Conservation (phyloP, 2,113 vertebrate genomes). For the Anoplopoma fimbria region DNA sequence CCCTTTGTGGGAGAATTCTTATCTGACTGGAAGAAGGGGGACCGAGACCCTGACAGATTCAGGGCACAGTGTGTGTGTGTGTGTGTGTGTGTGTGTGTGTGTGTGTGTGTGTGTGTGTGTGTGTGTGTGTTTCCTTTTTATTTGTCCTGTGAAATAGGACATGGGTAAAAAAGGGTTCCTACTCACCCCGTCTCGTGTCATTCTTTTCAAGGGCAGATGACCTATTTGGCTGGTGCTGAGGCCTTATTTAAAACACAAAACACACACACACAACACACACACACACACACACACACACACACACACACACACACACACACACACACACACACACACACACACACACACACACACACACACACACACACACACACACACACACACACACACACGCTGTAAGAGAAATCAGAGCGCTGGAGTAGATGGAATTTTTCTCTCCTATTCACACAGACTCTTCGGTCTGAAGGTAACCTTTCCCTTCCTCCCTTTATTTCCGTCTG, state of each 20-base stretch:
- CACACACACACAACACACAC: conserved; percentile 10
- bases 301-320: conserved; percentile 1
- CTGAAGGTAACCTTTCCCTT: conserved; percentile 71
- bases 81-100: conserved; percentile 40
- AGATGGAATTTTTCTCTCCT: conserved; percentile 20
- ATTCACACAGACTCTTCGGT: conserved; percentile 32
- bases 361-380: conserved; percentile 19
- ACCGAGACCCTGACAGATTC: conserved; percentile 75
- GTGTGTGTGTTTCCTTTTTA: conserved; percentile 37
- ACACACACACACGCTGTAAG: background rate
- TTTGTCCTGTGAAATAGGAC: conserved; percentile 70
- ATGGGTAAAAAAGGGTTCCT: conserved; percentile 57
- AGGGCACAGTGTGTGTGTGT: conserved; percentile 58
- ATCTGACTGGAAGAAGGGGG: conserved; percentile 57
- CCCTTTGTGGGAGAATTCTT: conserved; percentile 65
- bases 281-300: conserved; percentile 11
- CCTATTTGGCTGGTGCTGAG: conserved; percentile 15
- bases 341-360: conserved; percentile 14
- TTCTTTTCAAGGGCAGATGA: conserved; percentile 66
- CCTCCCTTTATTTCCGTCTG: conserved; percentile 44
- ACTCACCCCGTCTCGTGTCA: conserved; percentile 53
- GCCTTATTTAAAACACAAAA: conserved; percentile 50
- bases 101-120: conserved; percentile 20
- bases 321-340: conserved; percentile 16
- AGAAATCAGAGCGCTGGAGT: conserved; percentile 3